Evolutionary conservation across 2,888 invertebrate species (phyloP).

Genomic region (Dynastes grantii): DNA sequence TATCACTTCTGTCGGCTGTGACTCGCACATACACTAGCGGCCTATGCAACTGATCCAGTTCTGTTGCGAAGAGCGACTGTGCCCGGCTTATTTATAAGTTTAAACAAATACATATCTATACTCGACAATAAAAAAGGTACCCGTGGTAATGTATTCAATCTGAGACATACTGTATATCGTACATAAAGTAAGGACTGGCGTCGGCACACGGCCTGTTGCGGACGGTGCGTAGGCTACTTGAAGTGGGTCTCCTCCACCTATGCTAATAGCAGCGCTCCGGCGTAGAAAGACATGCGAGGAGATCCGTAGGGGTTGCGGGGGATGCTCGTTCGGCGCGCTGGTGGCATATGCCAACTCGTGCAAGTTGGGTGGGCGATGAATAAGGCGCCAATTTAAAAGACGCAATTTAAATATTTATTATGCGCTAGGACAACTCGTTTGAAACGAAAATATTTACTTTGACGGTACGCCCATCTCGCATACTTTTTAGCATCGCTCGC

Average conservation of each 20-base stretch:
- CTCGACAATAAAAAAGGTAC: too few relatives aligned
- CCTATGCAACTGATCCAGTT: too few relatives aligned
- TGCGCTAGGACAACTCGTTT: constrained; percentile 12
- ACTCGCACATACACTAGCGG: too few relatives aligned
- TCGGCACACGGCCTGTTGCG: constrained; percentile 22
- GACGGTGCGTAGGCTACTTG: constrained; percentile 41
- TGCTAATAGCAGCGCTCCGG: neutral
- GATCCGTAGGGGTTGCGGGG: constrained; percentile 47
- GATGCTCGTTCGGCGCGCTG: constrained; percentile 18
- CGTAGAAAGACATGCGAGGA: neutral
- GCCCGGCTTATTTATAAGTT: too few relatives aligned
- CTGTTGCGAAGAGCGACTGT: too few relatives aligned
- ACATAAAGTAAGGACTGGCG: constrained; percentile 36
- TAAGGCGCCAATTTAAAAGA: constrained; percentile 50
- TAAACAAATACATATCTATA: too few relatives aligned
- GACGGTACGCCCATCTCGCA: neutral
- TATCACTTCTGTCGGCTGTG: too few relatives aligned
- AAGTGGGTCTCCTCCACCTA: constrained; percentile 50
- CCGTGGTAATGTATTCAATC: too few relatives aligned
- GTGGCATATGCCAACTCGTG: constrained; percentile 17
- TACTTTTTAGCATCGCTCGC: neutral
- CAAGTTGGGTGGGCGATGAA: constrained; percentile 47
- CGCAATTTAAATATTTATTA: constrained; percentile 39
- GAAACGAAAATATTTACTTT: constrained; percentile 30
- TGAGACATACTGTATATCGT: neutral